Evolutionary conservation across 2,888 invertebrate species (phyloP), one percentile per base, ranked within the genome.

Genomic region (Andrena chrysosceles): DNA sequence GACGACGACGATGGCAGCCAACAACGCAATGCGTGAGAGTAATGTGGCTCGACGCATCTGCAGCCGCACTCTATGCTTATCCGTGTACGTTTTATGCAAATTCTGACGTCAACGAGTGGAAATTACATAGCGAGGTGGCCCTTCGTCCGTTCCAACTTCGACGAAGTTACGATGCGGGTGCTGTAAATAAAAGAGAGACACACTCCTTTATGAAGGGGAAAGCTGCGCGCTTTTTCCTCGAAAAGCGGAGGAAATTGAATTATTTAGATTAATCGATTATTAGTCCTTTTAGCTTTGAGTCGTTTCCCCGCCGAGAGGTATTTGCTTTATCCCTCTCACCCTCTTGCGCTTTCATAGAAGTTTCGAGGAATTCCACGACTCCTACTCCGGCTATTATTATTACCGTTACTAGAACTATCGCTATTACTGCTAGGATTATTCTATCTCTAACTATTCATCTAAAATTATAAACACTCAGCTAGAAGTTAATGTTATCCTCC

Each of bases 151-250:
- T 83, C 60, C 78, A 60, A 71, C 71, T 84, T 75, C 78, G 79
- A 76, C 77, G 80, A 75, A 91, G 88, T 93, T 93, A 93, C 91
- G 93, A 93, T 72, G 92, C 90, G 62, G 93, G 92, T 54, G 92
- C 92, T 93, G 89, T 7, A 89, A 89, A 70, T 20, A 26, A 63
- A 75, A 62, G 49, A 20, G 23, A 73, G n/a, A 62, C 56, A 26
- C 31, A 2, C n/a, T 20, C 10, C 16, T 42, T 33, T 69, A 49
- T 10, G 3, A 20, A 20, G 0, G 1, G 2, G 20, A 31, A 56
- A 35, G 20, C 13, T 13, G 13, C 13, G 13, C 13, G 42, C 42
- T 1, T 26, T n/a, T 3, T 20, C 31, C n/a, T 0, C n/a, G 6
- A n/a, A 2, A 10, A 23, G 3, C 8, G 26, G 13, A 31, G 42